These are phyloP conservation scores for Heliornis fulica DNA, from an alignment of 2,113 vertebrate species.

Conservation along the genomic window DNA sequence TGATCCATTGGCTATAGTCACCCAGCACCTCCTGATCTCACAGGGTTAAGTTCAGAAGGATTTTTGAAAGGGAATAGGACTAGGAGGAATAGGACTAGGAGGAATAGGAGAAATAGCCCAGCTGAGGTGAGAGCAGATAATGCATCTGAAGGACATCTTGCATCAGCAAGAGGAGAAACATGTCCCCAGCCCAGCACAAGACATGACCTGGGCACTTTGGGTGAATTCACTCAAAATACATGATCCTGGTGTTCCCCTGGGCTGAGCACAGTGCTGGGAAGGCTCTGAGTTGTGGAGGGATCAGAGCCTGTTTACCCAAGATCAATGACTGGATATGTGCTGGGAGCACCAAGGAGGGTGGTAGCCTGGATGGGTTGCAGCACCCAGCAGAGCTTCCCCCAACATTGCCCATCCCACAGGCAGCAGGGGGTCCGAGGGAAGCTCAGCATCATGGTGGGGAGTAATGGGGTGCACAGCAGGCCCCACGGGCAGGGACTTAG, in stretches of 20 bases:
- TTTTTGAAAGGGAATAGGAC: not conserved
- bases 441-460: not conserved
- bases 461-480: not conserved
- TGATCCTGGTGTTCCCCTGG: not conserved
- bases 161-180: not conserved
- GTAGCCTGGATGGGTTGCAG: not conserved
- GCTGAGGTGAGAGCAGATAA: not conserved
- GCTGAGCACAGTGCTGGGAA: not conserved
- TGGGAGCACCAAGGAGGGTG: not conserved
- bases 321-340: not conserved
- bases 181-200: not conserved
- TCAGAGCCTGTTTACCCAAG: not conserved
- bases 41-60: not conserved
- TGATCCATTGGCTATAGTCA: not conserved
- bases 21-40: not conserved
- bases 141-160: not conserved
- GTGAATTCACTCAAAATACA: not conserved
- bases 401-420: not conserved
- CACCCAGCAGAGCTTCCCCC: not conserved
- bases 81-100: no score
- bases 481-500: not conserved
- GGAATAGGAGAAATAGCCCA: not conserved
- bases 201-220: not conserved
- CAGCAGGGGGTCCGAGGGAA: rapidly evolving
- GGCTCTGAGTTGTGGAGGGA: not conserved